Conservation (phyloP, 2,888 invertebrate species). For the Coenonympha glycerion region DNA sequence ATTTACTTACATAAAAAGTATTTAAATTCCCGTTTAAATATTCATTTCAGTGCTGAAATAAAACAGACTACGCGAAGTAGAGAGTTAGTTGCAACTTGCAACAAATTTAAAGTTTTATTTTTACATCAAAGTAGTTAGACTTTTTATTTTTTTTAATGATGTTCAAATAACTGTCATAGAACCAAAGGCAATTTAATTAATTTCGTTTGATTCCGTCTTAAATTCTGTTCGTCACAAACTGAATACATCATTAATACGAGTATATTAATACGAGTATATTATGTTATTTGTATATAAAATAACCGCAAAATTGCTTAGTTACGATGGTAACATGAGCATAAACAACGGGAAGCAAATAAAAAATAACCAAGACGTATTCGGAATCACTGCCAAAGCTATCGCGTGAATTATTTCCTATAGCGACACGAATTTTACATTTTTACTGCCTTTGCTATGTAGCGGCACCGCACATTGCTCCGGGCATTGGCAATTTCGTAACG, state of each 20-base stretch:
- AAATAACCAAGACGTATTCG: constrained; percentile 17
- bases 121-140: background rate
- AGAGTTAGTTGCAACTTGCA: background rate
- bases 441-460: constrained; percentile 19
- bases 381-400: constrained; percentile 24
- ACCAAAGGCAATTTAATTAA: too few species aligned
- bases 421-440: constrained; percentile 19
- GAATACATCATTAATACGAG: too few species aligned
- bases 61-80: background rate
- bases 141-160: too few species aligned
- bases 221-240: too few species aligned
- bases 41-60: background rate
- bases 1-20: too few species aligned
- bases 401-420: constrained; percentile 19
- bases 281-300: too few species aligned
- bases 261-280: too few species aligned
- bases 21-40: background rate
- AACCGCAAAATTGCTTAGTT: constrained; percentile 17
- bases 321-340: constrained; percentile 14
- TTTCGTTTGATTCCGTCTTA: too few species aligned
- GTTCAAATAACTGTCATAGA: too few species aligned
- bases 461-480: constrained; percentile 13
- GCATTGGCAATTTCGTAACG: constrained; percentile 22
- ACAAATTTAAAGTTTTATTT: background rate
- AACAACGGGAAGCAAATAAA: constrained; percentile 9